Conservation (phyloP, 2,888 invertebrate genomes). For the Drosophila nigritarsus region DNA sequence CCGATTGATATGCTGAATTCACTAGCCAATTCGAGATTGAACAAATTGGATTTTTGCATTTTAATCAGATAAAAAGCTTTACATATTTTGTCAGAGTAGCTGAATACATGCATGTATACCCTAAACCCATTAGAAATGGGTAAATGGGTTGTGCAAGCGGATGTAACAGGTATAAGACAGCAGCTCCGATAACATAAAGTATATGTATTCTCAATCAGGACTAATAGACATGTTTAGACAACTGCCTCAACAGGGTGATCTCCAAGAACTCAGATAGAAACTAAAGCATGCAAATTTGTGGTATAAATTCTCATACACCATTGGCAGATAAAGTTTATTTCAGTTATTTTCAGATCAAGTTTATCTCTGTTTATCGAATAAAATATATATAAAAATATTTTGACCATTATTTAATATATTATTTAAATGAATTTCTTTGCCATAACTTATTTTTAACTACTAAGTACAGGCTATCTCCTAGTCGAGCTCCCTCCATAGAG, state of each 20-base stretch:
- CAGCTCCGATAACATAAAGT: not conserved
- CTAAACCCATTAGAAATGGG: not conserved
- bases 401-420: too few relatives aligned
- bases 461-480: not conserved
- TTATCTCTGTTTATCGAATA: not conserved
- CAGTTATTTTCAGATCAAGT: not conserved
- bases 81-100: constrained; percentile 34
- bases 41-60: constrained; percentile 75
- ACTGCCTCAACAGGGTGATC: rapidly evolving
- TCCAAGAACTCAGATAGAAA: not conserved
- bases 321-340: not conserved
- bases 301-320: not conserved
- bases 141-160: not conserved
- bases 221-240: rapidly evolving
- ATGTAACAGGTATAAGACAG: not conserved
- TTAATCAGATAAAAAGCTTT: constrained; percentile 77
- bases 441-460: not conserved
- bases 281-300: not conserved
- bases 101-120: constrained; percentile 4
- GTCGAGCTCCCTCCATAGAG: not conserved
- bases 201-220: not conserved
- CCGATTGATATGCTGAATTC: constrained; percentile 72
- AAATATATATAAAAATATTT: too few relatives aligned
- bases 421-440: not conserved
- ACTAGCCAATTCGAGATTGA: constrained; percentile 61